These are phyloP conservation scores for Folsomia manolachei DNA, from an alignment of 2,888 invertebrate species.

Conservation along the genomic window DNA sequence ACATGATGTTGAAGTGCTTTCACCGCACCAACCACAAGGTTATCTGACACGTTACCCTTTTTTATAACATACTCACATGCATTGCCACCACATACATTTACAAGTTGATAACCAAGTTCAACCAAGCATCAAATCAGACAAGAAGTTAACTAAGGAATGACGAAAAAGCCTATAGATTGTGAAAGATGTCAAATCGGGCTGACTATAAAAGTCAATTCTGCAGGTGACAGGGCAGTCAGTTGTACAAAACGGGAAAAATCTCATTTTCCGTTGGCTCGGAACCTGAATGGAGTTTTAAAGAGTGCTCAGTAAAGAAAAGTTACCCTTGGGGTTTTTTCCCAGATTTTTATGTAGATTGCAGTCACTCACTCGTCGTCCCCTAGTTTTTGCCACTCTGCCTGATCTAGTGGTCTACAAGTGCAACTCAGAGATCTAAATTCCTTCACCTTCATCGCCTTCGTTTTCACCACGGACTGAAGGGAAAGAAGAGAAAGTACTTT, in stretches of 20 bases:
- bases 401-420: no score
- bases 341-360: conserved; percentile 12
- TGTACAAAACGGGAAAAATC: not conserved
- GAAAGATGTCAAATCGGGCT: not conserved
- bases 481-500: not conserved
- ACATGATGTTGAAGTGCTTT: not conserved
- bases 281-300: not conserved
- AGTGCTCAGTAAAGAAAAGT: not conserved
- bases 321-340: not conserved
- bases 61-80: no score
- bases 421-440: not conserved
- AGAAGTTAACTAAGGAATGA: not conserved
- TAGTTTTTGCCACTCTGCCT: not conserved
- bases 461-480: not conserved
- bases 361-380: not conserved
- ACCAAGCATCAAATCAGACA: not conserved
- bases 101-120: no score
- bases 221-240: no score
- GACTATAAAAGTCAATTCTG: no score
- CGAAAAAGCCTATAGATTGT: no score
- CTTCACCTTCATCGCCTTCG: not conserved
- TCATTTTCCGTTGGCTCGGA: not conserved
- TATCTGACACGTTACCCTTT: no score
- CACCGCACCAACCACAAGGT: no score
- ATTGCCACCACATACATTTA: no score